Evolutionary conservation across 2,797 vertebrate genomes (phyloP), one percentile per base, ranked within the genome.

Genomic region (Falco novaeseelandiae): DNA sequence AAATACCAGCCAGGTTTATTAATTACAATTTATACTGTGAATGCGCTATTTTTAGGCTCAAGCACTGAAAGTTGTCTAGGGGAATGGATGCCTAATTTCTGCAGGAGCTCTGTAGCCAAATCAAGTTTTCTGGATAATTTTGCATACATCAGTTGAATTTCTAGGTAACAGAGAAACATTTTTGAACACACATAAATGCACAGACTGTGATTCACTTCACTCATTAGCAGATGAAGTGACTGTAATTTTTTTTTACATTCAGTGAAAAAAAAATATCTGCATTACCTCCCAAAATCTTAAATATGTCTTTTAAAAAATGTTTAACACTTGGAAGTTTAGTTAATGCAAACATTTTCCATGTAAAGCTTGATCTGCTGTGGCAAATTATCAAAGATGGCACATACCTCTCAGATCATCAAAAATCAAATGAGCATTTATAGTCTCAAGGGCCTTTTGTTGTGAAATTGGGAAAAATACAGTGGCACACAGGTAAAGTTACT

Each of bases 351-450:
- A 91, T 88, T 97, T 97, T 93, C 49, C 32, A 46, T n/a, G 79
- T 69, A 83, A 95, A 95, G 54, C 34, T 93, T 96, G 74, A 93
- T 88, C 62, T 94, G 16, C 78, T 72, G 32, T 83, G 48, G 23
- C 27, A 8, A 97, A 87, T 96, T 95, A 96, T 79, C 78, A 96
- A 94, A 95, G 54, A 89, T 94, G 36, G 76, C 38, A 87, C 32
- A 96, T 58, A 87, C 12, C 15, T 93, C 69, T 97, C 82, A 92
- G 67, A 95, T 95, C 92, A 94, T 71, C 26, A 87, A 97, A 94
- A 96, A 94, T 89, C 58, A 96, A 97, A 96, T 54, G 20, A 91
- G 54, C 30, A 20, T 30, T 94, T 44, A 46, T 38, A 59, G 32
- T 87, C 74, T 80, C 61, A 87, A 81, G 25, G 61, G 67, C 8